Evolutionary conservation across 2,888 invertebrate species (phyloP), one percentile per base, ranked within the genome.

Genomic region (Andrena praecox): DNA sequence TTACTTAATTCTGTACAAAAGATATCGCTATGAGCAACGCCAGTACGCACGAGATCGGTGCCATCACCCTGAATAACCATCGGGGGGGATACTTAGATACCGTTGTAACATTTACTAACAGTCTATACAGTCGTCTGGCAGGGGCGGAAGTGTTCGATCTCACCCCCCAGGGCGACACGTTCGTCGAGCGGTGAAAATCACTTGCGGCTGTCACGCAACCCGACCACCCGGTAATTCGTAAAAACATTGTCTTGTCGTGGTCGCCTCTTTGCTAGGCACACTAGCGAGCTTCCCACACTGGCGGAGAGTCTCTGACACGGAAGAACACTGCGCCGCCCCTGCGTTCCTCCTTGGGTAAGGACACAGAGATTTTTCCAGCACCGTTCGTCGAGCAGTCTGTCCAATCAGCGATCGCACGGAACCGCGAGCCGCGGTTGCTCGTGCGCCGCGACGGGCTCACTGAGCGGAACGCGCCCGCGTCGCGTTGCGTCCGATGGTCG

Each of bases 1-100:
- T 81, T 88, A 71, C 33, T 89, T 80, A 27, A 56, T 56, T 63
- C 89, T 89, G 84, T 89, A 89, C 89, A 89, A 89, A 89, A 86
- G 89, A 85, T 89, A 87, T 83, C 78, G 75, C 79, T 86, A 71
- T 86, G 89, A 78, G 84, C 86, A 80, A 89, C 72, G 72, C 80
- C 69, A 80, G 80, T 85, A 74, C 82, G 71, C 69, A 54, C 48
- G 62, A 72, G 78, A 69, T 72, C 73, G 60, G 64, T 79, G 70
- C 59, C 54, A 69, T 71, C 74, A 35, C 66, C 66, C 60, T 29
- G 76, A 71, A 31, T 63, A 50, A 60, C 62, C 64, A 52, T 72
- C 78, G 71, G 35, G 29, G 29, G 33, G 63, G 54, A 71, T 42
- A 48, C 70, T 83, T 87, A 85, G 87, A 76, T 87, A 85, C 87